These are phyloP conservation scores for Eremophila alpestris DNA, from an alignment of 2,797 vertebrate species.

Conservation along the genomic window DNA sequence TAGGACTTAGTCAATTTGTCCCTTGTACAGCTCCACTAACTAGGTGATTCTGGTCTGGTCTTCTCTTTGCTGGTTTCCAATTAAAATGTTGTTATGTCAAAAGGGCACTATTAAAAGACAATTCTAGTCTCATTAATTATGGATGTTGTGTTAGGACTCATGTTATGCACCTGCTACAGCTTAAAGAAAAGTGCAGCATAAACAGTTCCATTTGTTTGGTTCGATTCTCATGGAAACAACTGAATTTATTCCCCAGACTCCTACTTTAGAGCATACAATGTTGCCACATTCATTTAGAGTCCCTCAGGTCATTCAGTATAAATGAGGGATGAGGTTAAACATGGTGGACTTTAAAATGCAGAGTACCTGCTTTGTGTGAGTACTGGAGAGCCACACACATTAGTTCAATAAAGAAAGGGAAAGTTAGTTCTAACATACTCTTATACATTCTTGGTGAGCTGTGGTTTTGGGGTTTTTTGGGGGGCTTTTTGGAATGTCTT, in stretches of 20 bases:
- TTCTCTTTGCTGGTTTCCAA: not conserved
- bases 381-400: not conserved
- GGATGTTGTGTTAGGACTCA: not conserved
- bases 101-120: not conserved
- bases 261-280: not conserved
- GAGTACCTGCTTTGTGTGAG: not conserved
- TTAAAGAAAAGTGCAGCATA: not conserved
- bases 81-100: constrained; percentile 5
- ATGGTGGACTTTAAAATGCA: not conserved
- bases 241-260: not conserved
- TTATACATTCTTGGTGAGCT: not conserved
- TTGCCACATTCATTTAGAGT: not conserved
- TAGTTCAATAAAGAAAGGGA: not conserved
- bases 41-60: not conserved
- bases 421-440: not conserved
- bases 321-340: not conserved
- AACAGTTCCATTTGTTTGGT: not conserved
- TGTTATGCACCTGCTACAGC: not conserved
- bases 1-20: not conserved
- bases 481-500: accelerated
- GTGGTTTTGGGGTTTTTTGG: not conserved
- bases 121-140: not conserved
- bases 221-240: not conserved
- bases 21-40: not conserved
- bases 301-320: not conserved